These are phyloP conservation scores for Periophthalmodon schlosseri DNA, from an alignment of 2,113 vertebrate species.

Conservation along the genomic window DNA sequence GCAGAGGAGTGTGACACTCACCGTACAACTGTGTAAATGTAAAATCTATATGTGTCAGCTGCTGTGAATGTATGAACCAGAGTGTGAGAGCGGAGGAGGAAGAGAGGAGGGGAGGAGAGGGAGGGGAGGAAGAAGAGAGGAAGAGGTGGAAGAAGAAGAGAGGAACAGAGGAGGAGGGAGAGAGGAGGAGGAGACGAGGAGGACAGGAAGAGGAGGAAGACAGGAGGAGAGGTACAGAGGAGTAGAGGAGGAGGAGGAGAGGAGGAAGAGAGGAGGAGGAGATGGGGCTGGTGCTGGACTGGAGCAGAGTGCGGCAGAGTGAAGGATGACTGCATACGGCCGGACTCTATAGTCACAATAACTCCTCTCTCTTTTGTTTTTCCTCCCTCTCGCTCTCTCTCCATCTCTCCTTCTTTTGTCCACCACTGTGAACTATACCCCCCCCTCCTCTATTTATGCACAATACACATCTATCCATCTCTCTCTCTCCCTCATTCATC, in stretches of 20 bases:
- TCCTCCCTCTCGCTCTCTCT: slow-evolving; percentile 42
- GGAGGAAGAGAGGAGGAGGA: no score
- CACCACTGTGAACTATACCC: no score
- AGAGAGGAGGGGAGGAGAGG: no score
- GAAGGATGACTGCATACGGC: slow-evolving; percentile 52
- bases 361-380: slow-evolving; percentile 49
- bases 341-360: slow-evolving; percentile 57
- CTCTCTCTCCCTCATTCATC: neutral
- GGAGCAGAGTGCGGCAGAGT: slow-evolving; percentile 22
- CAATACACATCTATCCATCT: no score
- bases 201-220: no score
- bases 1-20: neutral
- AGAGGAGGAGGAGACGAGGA: no score
- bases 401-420: neutral
- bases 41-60: neutral
- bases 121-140: no score
- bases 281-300: slow-evolving; percentile 9
- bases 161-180: no score
- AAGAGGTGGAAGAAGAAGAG: no score
- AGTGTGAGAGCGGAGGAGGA: neutral
- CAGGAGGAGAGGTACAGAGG: no score
- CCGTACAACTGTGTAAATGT: neutral
- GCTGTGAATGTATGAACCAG: slow-evolving; percentile 2
- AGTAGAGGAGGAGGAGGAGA: no score
- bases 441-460: no score